phyloP scores from a whole-genome alignment of 2,797 vertebrate species.

The Crenuchus spilurus region DNA sequence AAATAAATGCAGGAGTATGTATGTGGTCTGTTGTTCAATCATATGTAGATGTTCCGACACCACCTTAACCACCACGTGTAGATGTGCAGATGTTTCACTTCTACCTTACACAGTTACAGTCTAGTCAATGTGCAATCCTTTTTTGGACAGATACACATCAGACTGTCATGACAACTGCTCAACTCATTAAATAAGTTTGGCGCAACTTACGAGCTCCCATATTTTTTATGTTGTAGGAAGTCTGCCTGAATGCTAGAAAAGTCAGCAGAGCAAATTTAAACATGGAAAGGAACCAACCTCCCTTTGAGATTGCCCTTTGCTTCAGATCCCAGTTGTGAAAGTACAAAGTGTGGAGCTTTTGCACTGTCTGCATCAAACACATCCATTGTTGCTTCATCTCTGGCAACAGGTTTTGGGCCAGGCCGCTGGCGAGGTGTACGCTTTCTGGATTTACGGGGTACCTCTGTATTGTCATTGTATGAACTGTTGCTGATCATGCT shows the following conservation, averaged over 20 bases:
- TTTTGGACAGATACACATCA: too few species aligned
- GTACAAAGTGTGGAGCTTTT: slow-evolving; percentile 98
- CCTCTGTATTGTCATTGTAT: slow-evolving; percentile 99
- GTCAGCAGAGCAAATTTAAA: not conserved
- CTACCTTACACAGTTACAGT: too few species aligned
- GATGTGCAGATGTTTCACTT: too few species aligned
- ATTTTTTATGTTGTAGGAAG: not conserved
- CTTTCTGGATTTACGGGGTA: slow-evolving; percentile 97
- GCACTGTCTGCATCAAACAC: slow-evolving; percentile 99
- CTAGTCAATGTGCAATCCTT: too few species aligned
- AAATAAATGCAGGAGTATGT: too few species aligned
- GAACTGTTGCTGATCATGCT: slow-evolving; percentile 96
- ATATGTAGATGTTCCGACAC: too few species aligned
- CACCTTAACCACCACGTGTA: too few species aligned
- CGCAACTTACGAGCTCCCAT: not conserved
- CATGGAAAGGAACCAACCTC: slow-evolving; percentile 66
- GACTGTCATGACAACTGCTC: not conserved
- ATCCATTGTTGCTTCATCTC: slow-evolving; percentile 96
- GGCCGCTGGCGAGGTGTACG: slow-evolving; percentile 96
- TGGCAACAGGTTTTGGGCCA: slow-evolving; percentile 88
- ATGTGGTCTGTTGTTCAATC: too few species aligned
- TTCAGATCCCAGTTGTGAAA: slow-evolving; percentile 96
- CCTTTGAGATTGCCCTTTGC: slow-evolving; percentile 88
- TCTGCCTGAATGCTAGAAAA: not conserved
- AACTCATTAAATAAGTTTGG: not conserved